Evolutionary conservation across 2,113 vertebrate species (phyloP).

Genomic region (Cairina moschata): DNA sequence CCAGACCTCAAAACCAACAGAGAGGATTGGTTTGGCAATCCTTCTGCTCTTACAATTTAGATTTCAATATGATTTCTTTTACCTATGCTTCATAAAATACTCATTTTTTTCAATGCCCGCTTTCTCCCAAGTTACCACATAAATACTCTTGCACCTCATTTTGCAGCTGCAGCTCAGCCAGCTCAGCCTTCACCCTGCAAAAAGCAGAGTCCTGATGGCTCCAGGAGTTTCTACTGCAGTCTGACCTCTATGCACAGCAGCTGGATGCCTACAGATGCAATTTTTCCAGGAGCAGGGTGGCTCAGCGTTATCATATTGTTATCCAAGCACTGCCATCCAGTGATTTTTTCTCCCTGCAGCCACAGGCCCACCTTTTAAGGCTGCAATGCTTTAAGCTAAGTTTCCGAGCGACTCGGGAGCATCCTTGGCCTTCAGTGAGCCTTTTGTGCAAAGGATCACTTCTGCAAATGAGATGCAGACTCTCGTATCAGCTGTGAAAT

Average conservation of each 20-base stretch:
- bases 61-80: neutral
- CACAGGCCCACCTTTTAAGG: neutral
- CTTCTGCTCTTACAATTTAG: neutral
- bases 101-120: neutral
- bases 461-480: neutral
- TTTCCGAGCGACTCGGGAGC: neutral
- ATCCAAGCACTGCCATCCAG: neutral
- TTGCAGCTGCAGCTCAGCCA: neutral
- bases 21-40: neutral
- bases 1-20: neutral
- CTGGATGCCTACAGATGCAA: accelerated
- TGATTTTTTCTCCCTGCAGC: too few relatives aligned
- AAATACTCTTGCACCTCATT: neutral
- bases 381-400: neutral
- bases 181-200: neutral
- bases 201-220: neutral
- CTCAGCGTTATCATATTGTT: neutral
- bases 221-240: too few relatives aligned
- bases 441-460: neutral
- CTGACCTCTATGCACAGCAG: neutral
- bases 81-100: neutral
- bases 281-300: neutral
- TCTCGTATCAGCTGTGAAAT: neutral
- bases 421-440: neutral
- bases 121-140: neutral